Base-by-base conservation (phyloP, 2,888 invertebrate genomes). In the Drosophila paracracens region DNA sequence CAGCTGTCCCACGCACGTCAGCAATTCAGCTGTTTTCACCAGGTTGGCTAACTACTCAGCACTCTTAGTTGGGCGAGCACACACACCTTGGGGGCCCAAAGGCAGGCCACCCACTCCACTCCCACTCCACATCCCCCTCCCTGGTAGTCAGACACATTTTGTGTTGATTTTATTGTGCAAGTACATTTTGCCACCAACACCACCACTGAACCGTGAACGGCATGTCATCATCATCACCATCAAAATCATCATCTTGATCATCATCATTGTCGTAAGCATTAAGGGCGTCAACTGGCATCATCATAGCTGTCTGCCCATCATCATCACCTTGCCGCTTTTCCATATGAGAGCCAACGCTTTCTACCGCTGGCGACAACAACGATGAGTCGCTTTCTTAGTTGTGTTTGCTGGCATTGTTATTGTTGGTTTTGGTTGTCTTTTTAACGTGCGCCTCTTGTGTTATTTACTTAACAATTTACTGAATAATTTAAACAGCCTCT, bases 391-490 rank as follows among this genome's bases (percentile, higher is more conserved):
- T 69, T 63, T 83, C 75, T 74, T 73, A 67, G 43, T 61, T 60
- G 65, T 75, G 63, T 60, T 66, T 54, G 38, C 29, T 51, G 10
- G 46, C 70, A 53, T 63, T 79, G 67, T 75, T 65, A 65, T 56
- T 65, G 74, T 61, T 79, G 75, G 50, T 62, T 70, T 64, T 63
- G 70, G 62, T 70, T 80, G 70, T 61, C 82, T 87, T 85, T 86
- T 88, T 75, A 87, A 74, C 82, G 82, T 81, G 88, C 33, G 58
- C 71, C 67, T 61, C 72, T 72, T 81, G 74, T 90, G 89, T 83
- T 89, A 89, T 89, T 90, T 90, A 89, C 85, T 89, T 83, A 84
- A 88, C 86, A 89, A 89, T 89, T 89, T 89, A 79, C 83, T 90
- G 89, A 88, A 89, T 90, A 89, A 89, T 89, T 90, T 89, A 90